These are phyloP conservation scores for Zaprionus camerounensis DNA, from an alignment of 1,140 invertebrate species.

Conservation along the genomic window DNA sequence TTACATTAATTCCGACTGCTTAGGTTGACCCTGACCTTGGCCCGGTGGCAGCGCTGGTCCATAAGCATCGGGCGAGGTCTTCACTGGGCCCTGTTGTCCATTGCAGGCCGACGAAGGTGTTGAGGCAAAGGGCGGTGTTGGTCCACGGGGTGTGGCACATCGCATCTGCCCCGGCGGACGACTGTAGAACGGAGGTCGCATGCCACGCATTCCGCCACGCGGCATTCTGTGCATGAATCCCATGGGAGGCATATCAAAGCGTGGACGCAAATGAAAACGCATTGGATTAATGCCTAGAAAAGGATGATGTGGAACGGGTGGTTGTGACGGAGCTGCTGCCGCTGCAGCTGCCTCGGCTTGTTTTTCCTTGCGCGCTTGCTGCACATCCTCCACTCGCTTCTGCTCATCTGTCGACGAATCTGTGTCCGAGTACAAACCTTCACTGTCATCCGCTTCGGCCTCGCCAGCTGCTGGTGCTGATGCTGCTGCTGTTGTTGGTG, in stretches of 20 bases:
- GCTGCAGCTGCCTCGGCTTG: slow-evolving; percentile 63
- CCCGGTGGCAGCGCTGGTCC: slow-evolving; percentile 40
- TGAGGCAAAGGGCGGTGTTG: slow-evolving; percentile 11
- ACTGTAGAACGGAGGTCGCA: slow-evolving; percentile 57
- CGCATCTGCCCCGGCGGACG: slow-evolving; percentile 29
- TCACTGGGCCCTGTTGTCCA: not conserved
- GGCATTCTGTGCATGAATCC: slow-evolving; percentile 62
- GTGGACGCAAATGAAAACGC: slow-evolving; percentile 62
- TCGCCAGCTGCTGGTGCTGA: not conserved
- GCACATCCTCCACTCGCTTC: slow-evolving; percentile 60
- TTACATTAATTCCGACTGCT: slow-evolving; percentile 58
- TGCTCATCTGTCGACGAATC: slow-evolving; percentile 63
- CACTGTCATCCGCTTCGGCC: slow-evolving; percentile 60
- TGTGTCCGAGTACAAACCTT: slow-evolving; percentile 71
- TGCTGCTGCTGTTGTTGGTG: not conserved
- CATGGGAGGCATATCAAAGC: slow-evolving; percentile 60
- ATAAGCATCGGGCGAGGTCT: slow-evolving; percentile 18
- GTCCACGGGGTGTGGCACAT: slow-evolving; percentile 23
- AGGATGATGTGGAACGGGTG: slow-evolving; percentile 23
- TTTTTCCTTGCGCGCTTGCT: slow-evolving; percentile 68
- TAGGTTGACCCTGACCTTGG: slow-evolving; percentile 16
- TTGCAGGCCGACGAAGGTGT: slow-evolving; percentile 17
- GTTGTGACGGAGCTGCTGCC: slow-evolving; percentile 6
- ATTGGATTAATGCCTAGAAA: slow-evolving; percentile 52
- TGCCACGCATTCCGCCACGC: slow-evolving; percentile 56